Evolutionary conservation across 2,113 vertebrate genomes (phyloP), one percentile per base, ranked within the genome.

Genomic region (Cololabis saira): DNA sequence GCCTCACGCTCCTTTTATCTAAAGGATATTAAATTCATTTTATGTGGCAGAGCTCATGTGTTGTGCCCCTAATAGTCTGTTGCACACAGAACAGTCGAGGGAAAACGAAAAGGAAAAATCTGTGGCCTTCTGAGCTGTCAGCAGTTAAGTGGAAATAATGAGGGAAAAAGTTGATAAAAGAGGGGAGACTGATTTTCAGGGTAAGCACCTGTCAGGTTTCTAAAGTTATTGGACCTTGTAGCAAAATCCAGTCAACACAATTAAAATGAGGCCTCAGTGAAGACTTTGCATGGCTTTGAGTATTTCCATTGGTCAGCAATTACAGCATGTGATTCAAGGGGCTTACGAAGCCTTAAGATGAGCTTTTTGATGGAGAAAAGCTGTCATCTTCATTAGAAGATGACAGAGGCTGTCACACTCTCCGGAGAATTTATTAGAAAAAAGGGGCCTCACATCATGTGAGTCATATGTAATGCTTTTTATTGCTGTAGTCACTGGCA

Each of bases 301-400:
- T 75, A 65, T 89, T 83, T 82, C 85, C 64, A 80, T 80, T 70
- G 71, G 76, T 79, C 80, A 81, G 75, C 78, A 89, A 90, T 89
- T 81, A 85, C 66, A 78, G 73, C 9, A 54, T 78, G 70, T 78
- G 82, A 87, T 82, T 84, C 66, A 77, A 83, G 81, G 71, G 4
- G n/a, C 81, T 82, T 74, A 58, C 67, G 71, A 73, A 80, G 71
- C 61, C 64, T 61, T 72, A 43, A 60, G 33, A 81, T 74, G 48
- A 71, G 74, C 59, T 74, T 72, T 71, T 65, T 76, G 66, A 85
- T 73, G 60, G 68, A 67, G 63, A 78, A 77, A 83, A 77, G 48
- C 71, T 69, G 79, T 70, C 81, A 68, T 68, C 17, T 60, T 61
- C 65, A 86, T 86, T 88, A 84, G 72, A 85, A 85, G 80, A 86